phyloP scores from a whole-genome alignment of 2,113 vertebrate genomes.

The Phyllopteryx taeniolatus region DNA sequence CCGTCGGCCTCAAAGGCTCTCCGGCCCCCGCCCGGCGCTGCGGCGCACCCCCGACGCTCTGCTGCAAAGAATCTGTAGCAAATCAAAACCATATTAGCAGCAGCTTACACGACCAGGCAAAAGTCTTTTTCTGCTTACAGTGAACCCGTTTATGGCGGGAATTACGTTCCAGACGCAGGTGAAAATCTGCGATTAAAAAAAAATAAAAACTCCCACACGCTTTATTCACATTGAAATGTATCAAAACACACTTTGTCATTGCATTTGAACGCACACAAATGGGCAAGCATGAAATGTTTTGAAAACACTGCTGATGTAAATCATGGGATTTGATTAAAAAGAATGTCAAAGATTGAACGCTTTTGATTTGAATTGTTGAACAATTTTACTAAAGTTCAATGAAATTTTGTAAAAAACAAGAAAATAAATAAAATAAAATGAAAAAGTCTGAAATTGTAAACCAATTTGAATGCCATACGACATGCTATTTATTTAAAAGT shows the following conservation, averaged over 20 bases:
- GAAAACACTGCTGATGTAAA: too few relatives aligned
- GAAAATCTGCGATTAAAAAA: not conserved
- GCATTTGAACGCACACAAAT: too few relatives aligned
- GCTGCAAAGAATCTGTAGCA: constrained; percentile 33
- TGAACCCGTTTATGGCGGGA: not conserved
- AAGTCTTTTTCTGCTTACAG: constrained; percentile 36
- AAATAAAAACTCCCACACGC: not conserved
- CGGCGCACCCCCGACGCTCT: not conserved
- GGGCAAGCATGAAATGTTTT: too few relatives aligned
- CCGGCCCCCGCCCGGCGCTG: not conserved
- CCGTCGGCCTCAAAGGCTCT: constrained; percentile 67
- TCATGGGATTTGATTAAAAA: too few relatives aligned
- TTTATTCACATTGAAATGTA: not conserved
- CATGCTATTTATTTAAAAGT: too few relatives aligned
- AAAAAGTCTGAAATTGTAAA: too few relatives aligned
- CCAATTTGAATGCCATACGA: too few relatives aligned
- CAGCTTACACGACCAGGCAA: constrained; percentile 47
- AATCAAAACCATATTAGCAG: constrained; percentile 59
- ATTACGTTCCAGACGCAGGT: not conserved
- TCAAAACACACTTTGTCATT: not conserved
- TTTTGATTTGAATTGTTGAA: too few relatives aligned
- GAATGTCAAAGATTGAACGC: too few relatives aligned
- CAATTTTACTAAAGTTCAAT: too few relatives aligned
- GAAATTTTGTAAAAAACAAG: too few relatives aligned
- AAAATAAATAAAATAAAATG: too few relatives aligned